phyloP scores from a whole-genome alignment of 2,797 vertebrate genomes.

The Onychomys arenicola region DNA sequence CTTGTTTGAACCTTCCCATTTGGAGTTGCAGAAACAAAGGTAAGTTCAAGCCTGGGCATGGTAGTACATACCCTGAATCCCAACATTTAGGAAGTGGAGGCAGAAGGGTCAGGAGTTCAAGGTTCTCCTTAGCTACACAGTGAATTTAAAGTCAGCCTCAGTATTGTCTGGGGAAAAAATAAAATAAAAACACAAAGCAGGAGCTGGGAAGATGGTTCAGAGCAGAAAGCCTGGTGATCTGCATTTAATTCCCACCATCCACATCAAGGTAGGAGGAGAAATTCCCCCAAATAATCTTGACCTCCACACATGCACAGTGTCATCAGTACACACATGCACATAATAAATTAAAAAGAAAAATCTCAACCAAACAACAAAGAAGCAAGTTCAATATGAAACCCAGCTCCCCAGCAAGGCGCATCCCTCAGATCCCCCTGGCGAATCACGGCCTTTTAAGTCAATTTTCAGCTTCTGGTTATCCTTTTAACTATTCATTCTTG shows the following conservation, averaged over 20 bases:
- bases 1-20: neutral
- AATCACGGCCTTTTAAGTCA: neutral
- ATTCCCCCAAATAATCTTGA: neutral
- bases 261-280: neutral
- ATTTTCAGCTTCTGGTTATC: neutral
- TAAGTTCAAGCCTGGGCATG: neutral
- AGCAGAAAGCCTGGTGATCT: neutral
- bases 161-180: neutral
- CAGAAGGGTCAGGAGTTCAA: neutral
- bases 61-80: neutral
- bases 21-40: constrained; percentile 47
- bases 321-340: neutral
- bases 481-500: neutral
- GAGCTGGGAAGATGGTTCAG: neutral
- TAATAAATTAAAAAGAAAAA: neutral
- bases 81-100: neutral
- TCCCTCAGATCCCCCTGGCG: neutral
- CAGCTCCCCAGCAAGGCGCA: neutral
- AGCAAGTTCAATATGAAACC: constrained; percentile 8
- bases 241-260: neutral
- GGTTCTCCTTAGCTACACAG: neutral
- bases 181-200: neutral
- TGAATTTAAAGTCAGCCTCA: neutral
- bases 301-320: neutral
- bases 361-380: neutral